A percentile compares a stretch with the other conserved stretches of the same genome.
Evolutionary conservation across 2,113 vertebrate species (phyloP).

Genomic region (Mobula hypostoma): DNA sequence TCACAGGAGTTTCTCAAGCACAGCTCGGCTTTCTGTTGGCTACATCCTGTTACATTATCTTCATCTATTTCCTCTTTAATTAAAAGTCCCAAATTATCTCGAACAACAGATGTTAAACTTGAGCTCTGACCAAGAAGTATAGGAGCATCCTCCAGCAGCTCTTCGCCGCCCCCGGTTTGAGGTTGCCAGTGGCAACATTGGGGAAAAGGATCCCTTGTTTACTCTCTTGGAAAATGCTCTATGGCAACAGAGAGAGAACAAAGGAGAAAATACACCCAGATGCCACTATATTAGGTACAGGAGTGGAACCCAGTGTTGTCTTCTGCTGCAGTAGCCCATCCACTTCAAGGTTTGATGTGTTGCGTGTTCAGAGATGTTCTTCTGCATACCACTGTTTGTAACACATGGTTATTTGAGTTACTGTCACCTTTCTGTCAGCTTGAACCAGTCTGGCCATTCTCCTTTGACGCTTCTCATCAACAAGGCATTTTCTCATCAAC

Average conservation of each 20-base stretch:
- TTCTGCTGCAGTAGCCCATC: no score
- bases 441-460: no score
- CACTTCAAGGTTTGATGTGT: no score
- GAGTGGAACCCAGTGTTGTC: neutral
- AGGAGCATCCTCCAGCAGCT: neutral
- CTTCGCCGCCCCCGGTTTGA: neutral
- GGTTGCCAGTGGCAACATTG: neutral
- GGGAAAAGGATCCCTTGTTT: no score
- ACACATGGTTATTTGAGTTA: no score
- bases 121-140: neutral
- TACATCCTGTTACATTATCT: neutral
- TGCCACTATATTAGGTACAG: no score
- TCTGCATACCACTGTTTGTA: no score
- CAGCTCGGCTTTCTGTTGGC: neutral
- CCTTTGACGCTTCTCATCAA: no score
- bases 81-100: neutral
- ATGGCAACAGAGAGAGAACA: neutral
- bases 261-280: neutral
- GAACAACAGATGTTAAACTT: neutral
- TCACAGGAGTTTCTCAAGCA: neutral
- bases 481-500: no score
- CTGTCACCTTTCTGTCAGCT: no score
- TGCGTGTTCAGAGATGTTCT: no score
- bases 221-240: neutral
- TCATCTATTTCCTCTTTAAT: neutral